A percentile compares a stretch with the other conserved stretches of the same genome.
Conservation (phyloP, 2,888 invertebrate species). For the Drosophila multiciliata region DNA sequence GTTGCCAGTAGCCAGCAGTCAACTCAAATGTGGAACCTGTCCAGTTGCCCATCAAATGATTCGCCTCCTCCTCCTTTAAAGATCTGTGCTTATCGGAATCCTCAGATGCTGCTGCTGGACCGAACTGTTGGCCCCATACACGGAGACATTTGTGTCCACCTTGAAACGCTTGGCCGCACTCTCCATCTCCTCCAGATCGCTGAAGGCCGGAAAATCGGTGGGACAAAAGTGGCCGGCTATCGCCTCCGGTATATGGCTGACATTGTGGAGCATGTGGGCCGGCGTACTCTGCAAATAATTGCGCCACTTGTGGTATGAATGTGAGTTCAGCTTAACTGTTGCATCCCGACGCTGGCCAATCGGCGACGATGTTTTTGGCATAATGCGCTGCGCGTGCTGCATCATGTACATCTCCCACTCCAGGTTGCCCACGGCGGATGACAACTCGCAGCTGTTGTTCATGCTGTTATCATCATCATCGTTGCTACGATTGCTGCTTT, state of each 20-base stretch:
- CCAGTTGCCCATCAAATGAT: constrained; percentile 8
- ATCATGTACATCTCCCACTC: constrained; percentile 84
- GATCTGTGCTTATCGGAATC: constrained; percentile 66
- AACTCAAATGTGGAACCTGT: constrained; percentile 35
- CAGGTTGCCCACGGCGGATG: constrained; percentile 62
- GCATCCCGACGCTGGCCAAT: constrained; percentile 58
- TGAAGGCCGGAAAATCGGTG: constrained; percentile 75
- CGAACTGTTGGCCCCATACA: not conserved
- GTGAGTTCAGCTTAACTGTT: constrained; percentile 35
- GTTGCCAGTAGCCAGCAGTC: constrained; percentile 63
- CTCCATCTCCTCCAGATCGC: constrained; percentile 73
- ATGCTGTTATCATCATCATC: not conserved
- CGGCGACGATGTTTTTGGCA: constrained; percentile 83
- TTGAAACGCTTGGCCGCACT: constrained; percentile 78
- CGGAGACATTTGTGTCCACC: constrained; percentile 43
- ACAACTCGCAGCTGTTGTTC: not conserved
- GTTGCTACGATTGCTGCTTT: constrained; percentile 5
- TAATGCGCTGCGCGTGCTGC: constrained; percentile 70
- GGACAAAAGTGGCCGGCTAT: constrained; percentile 82
- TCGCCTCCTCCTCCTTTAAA: constrained; percentile 22
- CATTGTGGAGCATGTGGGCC: constrained; percentile 73
- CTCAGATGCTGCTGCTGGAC: constrained; percentile 34
- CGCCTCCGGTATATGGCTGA: constrained; percentile 80
- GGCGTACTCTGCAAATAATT: constrained; percentile 77
- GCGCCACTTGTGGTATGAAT: constrained; percentile 78